Conservation (phyloP, 2,888 invertebrate species). For the Orchesellides sinensis region DNA sequence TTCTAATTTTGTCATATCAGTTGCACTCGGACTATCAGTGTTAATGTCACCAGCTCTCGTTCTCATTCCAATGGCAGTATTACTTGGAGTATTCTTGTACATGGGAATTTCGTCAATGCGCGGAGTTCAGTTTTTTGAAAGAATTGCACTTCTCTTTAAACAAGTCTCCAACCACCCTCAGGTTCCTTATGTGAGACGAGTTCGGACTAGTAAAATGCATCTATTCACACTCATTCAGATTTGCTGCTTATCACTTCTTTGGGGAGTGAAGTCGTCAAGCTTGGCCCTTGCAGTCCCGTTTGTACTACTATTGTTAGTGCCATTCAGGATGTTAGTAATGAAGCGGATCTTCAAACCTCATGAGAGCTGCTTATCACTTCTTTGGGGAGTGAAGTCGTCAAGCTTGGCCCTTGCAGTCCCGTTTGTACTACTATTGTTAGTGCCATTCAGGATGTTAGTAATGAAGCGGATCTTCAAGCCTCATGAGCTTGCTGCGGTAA, state of each 20-base stretch:
- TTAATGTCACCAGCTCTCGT: constrained; percentile 88
- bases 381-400: constrained; percentile 95
- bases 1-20: constrained; percentile 87
- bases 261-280: constrained; percentile 91
- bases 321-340: constrained; percentile 85
- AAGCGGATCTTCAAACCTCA: constrained; percentile 85
- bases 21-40: constrained; percentile 90
- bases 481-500: constrained; percentile 89
- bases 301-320: constrained; percentile 94
- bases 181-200: constrained; percentile 83
- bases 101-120: constrained; percentile 93
- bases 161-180: constrained; percentile 97
- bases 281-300: constrained; percentile 93
- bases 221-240: constrained; percentile 92
- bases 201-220: constrained; percentile 95
- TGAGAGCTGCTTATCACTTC: constrained; percentile 84
- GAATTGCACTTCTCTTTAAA: constrained; percentile 92
- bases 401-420: constrained; percentile 89
- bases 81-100: constrained; percentile 98
- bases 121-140: constrained; percentile 95
- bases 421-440: constrained; percentile 94
- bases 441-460: constrained; percentile 87
- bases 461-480: constrained; percentile 86
- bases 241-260: constrained; percentile 86
- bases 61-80: constrained; percentile 95